These are phyloP conservation scores for Wasmannia auropunctata DNA, from an alignment of 1,140 invertebrate species.

Conservation along the genomic window DNA sequence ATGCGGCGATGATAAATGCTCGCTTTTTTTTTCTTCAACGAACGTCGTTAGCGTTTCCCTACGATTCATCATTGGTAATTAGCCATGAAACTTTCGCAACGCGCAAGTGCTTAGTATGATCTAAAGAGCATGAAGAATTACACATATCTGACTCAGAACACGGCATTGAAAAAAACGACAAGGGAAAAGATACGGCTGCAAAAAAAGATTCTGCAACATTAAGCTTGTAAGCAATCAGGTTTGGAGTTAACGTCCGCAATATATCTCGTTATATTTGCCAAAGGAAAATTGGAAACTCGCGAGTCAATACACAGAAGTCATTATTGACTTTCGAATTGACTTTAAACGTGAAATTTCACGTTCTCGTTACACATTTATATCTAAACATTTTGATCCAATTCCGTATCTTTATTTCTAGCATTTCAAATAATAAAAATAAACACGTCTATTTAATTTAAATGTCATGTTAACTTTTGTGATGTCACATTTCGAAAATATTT, in stretches of 20 bases:
- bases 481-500: not conserved
- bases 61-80: conserved; percentile 70
- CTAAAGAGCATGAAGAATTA: conserved; percentile 36
- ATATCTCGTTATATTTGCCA: not conserved
- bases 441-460: not conserved
- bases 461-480: not conserved
- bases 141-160: not conserved
- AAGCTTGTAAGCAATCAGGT: conserved; percentile 25
- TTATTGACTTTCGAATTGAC: conserved; percentile 1
- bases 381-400: not conserved
- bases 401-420: not conserved
- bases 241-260: not conserved
- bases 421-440: not conserved
- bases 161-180: not conserved
- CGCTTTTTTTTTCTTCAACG: conserved; percentile 44
- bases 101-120: not conserved
- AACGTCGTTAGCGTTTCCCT: conserved; percentile 44
- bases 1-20: conserved; percentile 66
- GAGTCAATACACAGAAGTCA: not conserved
- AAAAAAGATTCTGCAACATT: conserved; percentile 14
- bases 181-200: not conserved
- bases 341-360: not conserved
- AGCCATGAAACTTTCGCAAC: conserved; percentile 57
- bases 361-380: not conserved
- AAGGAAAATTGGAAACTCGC: not conserved